Conservation (phyloP, 2,113 vertebrate genomes). For the Heterotis niloticus region DNA sequence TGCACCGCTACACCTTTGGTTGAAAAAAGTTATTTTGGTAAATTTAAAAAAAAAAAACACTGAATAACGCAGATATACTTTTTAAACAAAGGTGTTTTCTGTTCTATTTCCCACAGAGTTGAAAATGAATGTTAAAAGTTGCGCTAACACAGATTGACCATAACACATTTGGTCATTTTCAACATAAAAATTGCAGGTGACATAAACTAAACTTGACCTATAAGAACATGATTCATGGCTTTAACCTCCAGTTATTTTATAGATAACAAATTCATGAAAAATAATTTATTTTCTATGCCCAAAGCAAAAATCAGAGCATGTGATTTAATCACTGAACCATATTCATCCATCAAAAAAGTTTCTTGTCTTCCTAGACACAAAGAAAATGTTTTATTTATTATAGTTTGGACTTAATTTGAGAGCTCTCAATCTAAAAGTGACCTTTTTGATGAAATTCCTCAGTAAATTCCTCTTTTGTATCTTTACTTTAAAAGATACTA, state of each 20-base stretch:
- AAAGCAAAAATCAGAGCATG: conserved; percentile 3
- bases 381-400: too few relatives aligned
- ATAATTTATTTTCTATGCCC: conserved; percentile 4
- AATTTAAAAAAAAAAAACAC: too few relatives aligned
- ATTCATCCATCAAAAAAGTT: not conserved
- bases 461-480: too few relatives aligned
- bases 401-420: too few relatives aligned
- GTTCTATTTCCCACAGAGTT: not conserved
- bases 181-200: conserved; percentile 13
- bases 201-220: not conserved
- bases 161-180: not conserved
- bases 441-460: too few relatives aligned
- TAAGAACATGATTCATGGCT: not conserved
- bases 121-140: not conserved
- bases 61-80: not conserved
- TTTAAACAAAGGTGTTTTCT: not conserved
- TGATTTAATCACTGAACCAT: not conserved
- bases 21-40: too few relatives aligned
- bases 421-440: too few relatives aligned
- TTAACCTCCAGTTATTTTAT: conserved; percentile 1
- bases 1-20: too few relatives aligned
- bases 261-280: conserved; percentile 13
- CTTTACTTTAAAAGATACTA: too few relatives aligned
- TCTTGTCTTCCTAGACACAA: not conserved
- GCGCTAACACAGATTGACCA: not conserved